Percentiles rank a stretch among this genome's conserved stretches.
Evolutionary conservation across 2,888 invertebrate genomes (phyloP).

Genomic region (Eupithecia centaureata): DNA sequence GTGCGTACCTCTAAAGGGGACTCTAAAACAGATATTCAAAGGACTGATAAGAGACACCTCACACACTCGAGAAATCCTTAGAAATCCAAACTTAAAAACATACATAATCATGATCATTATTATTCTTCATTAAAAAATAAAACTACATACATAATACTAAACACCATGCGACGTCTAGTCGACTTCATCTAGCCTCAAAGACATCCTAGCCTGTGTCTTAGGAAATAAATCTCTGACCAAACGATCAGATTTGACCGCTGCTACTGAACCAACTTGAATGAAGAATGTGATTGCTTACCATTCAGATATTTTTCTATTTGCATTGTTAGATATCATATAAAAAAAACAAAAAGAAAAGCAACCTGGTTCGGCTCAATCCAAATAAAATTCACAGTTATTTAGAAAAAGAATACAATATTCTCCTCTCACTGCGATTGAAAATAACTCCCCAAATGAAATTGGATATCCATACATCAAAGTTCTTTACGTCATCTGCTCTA

Average conservation of each 20-base stretch:
- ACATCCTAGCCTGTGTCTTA: not conserved
- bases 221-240: not conserved
- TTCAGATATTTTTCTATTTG: not conserved
- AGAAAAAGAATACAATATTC: constrained; percentile 18
- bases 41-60: constrained; percentile 48
- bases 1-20: constrained; percentile 54
- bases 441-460: constrained; percentile 38
- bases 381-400: constrained; percentile 14
- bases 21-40: constrained; percentile 52
- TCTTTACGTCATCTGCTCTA: constrained; percentile 49
- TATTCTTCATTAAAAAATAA: not conserved
- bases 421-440: constrained; percentile 17
- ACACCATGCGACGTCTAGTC: no score
- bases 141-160: not conserved
- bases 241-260: not conserved
- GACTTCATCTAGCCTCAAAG: not conserved
- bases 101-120: not conserved
- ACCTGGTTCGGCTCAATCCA: not conserved
- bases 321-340: not conserved
- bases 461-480: constrained; percentile 48
- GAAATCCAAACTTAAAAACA: not conserved
- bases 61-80: constrained; percentile 22
- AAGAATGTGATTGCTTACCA: not conserved
- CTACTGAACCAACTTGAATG: not conserved
- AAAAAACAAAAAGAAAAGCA: not conserved